These are phyloP conservation scores for Halcyon chelicuti DNA, from an alignment of 2,797 vertebrate species.

Conservation along the genomic window DNA sequence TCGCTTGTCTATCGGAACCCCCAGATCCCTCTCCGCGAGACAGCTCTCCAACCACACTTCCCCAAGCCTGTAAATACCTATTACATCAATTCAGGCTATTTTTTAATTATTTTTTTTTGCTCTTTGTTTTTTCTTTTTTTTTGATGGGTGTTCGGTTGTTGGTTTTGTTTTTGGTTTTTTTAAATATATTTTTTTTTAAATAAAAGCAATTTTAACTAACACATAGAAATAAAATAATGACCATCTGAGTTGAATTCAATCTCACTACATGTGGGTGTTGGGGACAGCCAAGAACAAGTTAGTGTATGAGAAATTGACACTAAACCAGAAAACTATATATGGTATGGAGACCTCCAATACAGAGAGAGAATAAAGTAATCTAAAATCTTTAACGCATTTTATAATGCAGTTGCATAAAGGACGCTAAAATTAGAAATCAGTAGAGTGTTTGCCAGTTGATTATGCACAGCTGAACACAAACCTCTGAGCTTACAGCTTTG, in stretches of 20 bases:
- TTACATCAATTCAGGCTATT: neutral
- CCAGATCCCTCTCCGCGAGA: no score
- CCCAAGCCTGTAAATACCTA: neutral
- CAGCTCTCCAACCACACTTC: no score
- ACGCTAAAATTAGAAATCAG: neutral
- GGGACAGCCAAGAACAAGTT: neutral
- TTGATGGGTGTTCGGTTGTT: neutral
- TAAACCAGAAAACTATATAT: neutral
- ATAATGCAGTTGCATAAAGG: neutral
- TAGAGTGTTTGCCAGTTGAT: neutral
- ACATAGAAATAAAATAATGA: neutral
- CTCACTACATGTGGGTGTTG: neutral
- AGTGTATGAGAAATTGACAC: neutral
- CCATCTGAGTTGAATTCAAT: neutral
- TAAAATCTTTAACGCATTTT: neutral
- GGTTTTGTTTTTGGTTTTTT: neutral
- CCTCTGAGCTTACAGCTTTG: neutral
- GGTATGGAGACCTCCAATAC: neutral
- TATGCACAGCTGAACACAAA: conserved; percentile 16
- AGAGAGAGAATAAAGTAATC: neutral
- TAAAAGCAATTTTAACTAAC: neutral
- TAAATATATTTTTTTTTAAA: neutral
- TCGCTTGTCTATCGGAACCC: no score
- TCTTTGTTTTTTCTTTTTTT: neutral
- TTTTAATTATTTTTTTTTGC: neutral